Percentiles rank a stretch among this genome's conserved stretches.
These are phyloP conservation scores for Maccullochella peelii DNA, from an alignment of 2,113 vertebrate genomes.

Conservation along the genomic window DNA sequence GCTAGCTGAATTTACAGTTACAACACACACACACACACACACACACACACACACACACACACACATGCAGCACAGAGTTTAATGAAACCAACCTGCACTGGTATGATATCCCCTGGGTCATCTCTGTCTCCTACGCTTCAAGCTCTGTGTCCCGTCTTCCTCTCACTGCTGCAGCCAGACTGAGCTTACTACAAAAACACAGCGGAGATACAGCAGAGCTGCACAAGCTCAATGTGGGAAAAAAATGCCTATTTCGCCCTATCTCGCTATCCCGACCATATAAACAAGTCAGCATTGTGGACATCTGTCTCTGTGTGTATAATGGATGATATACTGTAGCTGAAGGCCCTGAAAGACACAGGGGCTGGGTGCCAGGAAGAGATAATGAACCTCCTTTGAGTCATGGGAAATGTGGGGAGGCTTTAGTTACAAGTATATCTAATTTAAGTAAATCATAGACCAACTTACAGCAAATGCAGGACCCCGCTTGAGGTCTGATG, in stretches of 20 bases:
- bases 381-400: conserved; percentile 75
- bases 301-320: conserved; percentile 80
- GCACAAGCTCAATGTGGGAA: conserved; percentile 52
- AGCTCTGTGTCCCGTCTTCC: conserved; percentile 60
- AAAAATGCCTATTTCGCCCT: conserved; percentile 64
- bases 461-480: conserved; percentile 54
- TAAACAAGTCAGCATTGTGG: conserved; percentile 80
- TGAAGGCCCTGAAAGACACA: conserved; percentile 74
- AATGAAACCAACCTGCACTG: conserved; percentile 75
- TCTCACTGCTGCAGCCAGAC: conserved; percentile 51
- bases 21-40: conserved; percentile 30
- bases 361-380: conserved; percentile 76
- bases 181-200: conserved; percentile 54
- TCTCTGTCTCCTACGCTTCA: conserved; percentile 62
- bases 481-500: conserved; percentile 35
- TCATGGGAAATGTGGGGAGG: conserved; percentile 73
- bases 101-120: conserved; percentile 75
- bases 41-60: conserved; percentile 30
- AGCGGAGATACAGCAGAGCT: conserved; percentile 43
- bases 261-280: conserved; percentile 57
- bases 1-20: conserved; percentile 67
- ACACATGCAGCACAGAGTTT: conserved; percentile 47
- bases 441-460: conserved; percentile 72
- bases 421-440: conserved; percentile 75
- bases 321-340: conserved; percentile 77